Conservation (phyloP, 1,140 invertebrate species). For the Wiebesia pumilae region DNA sequence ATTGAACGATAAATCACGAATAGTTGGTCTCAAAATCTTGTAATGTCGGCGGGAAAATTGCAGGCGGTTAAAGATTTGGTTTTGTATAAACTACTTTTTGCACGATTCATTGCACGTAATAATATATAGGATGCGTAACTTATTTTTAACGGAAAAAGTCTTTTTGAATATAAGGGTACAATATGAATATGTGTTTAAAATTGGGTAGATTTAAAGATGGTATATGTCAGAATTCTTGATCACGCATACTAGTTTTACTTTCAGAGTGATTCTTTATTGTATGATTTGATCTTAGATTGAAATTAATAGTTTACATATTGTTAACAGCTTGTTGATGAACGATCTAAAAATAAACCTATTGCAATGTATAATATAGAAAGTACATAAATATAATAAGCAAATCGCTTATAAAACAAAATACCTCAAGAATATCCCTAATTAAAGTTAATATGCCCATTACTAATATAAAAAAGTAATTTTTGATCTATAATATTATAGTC, state of each 20-base stretch:
- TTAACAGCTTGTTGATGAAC: too few relatives aligned
- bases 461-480: too few relatives aligned
- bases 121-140: background rate
- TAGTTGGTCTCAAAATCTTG: background rate
- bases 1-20: background rate
- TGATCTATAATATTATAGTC: too few relatives aligned
- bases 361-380: too few relatives aligned
- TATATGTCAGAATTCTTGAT: background rate
- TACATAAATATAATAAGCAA: too few relatives aligned
- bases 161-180: too few relatives aligned
- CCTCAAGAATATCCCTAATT: too few relatives aligned
- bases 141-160: too few relatives aligned
- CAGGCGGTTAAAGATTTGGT: background rate
- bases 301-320: background rate
- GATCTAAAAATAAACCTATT: too few relatives aligned
- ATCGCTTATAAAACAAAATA: too few relatives aligned
- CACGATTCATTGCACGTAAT: background rate
- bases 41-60: background rate
- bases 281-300: background rate
- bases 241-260: background rate
- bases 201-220: background rate
- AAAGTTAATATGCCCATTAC: too few relatives aligned
- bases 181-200: background rate
- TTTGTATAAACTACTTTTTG: background rate
- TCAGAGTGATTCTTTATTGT: background rate